phyloP scores from a whole-genome alignment of 2,797 vertebrate species.

The Otolemur crassicaudatus region DNA sequence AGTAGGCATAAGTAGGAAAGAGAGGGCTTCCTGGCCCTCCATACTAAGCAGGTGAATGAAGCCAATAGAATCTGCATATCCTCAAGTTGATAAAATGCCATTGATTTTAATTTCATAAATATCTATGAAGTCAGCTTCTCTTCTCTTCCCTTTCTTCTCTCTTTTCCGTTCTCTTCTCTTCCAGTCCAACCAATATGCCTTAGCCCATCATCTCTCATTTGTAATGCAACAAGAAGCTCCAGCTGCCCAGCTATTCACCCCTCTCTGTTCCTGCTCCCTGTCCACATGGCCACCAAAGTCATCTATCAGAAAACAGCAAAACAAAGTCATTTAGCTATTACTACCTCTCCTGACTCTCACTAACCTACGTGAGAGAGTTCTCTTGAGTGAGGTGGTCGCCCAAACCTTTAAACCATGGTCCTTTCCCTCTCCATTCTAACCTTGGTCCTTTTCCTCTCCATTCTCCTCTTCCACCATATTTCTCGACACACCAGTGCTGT shows the following conservation, averaged over 20 bases:
- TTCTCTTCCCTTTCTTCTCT: neutral
- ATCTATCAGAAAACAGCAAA: neutral
- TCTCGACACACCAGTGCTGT: neutral
- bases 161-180: neutral
- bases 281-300: neutral
- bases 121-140: neutral
- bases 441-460: neutral
- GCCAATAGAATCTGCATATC: neutral
- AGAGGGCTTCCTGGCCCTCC: neutral
- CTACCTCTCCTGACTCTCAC: neutral
- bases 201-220: neutral
- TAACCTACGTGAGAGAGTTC: neutral
- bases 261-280: neutral
- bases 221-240: neutral
- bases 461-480: neutral
- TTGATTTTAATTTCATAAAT: neutral
- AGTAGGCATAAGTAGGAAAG: neutral
- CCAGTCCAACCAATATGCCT: neutral
- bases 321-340: neutral
- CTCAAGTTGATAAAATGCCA: neutral
- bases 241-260: neutral
- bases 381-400: neutral
- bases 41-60: neutral
- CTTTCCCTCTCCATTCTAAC: neutral
- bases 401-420: neutral